Evolutionary conservation across 2,888 invertebrate genomes (phyloP), one percentile per base, ranked within the genome.

Genomic region (Harpalus rufipes): DNA sequence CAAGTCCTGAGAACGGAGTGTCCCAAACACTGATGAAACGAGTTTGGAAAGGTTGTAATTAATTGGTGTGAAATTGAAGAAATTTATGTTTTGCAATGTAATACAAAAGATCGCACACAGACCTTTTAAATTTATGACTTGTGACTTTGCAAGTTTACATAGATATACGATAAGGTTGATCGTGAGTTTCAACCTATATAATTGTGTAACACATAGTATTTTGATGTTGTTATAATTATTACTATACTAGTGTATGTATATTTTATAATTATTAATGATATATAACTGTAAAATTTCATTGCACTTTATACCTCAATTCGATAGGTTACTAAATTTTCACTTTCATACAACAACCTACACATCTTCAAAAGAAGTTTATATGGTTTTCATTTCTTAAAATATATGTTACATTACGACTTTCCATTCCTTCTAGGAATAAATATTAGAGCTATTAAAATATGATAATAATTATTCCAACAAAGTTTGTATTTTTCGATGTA

Each of bases 51-150:
- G 68, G 68, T 68, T 68, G 68, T 68, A 68, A 68, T 68, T 68
- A 68, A 68, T 68, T 68, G 68, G 68, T 68, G 68, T 68, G 68
- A 68, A 68, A 39, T 68, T 68, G 32, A 39, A 32, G 68, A 68
- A 68, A 68, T 68, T 68, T 68, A 68, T 68, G 68, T 68, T 68
- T 68, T 14, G 68, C 14, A 32, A 68, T 14, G 14, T 12, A 39
- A 68, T 14, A 39, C 39, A 68, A 68, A 68, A 68, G 68, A 63
- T 25, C 21, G 63, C 21, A 51, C 21, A 51, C 10, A 21, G 25
- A 25, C 25, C 63, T 39, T 68, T 68, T 68, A 68, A 68, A 68
- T 68, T 68, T 68, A 68, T 14, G 68, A 68, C 32, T 39, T 1
- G 25, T 21, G 18, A 14, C 7, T 21, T 63, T 12, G 25, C 63